Evolutionary conservation across 2,888 invertebrate genomes (phyloP), one percentile per base, ranked within the genome.

Genomic region (Saturnia japonica): DNA sequence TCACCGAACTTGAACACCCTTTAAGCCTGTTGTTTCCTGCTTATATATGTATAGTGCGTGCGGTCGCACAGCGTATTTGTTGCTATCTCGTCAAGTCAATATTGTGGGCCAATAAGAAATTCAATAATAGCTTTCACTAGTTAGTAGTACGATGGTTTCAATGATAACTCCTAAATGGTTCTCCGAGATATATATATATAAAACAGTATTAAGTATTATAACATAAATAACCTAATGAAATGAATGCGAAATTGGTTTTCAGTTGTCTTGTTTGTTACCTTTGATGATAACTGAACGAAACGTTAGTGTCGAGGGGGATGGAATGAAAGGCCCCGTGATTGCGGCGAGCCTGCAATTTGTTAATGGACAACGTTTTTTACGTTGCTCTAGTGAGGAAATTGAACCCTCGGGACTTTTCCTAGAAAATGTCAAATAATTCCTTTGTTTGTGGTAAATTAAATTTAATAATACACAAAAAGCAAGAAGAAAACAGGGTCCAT

Each of bases 231-330:
- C 22, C 22, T 45, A 68, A 28, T 28, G n/a, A 47, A 68, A 68
- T 47, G 12, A 68, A 67, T 47, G 47, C n/a, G 47, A 68, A 22
- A 28, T 43, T 34, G 19, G 70, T 72, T 51, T 69, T 40, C 64
- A 64, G 40, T 8, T 40, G 11, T 60, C 60, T 71, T 72, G 69
- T 73, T 74, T 73, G 71, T 67, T 72, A 28, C 68, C 77, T 80
- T 80, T 80, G 79, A 68, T 28, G 47, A n/a, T 43, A 67, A 45
- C 19, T 19, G 47, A 22, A 28, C 68, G 45, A 67, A 67, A 67
- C 45, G 67, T 16, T 67, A 67, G 67, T 64, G 64, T 40, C 64
- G 64, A n/a, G 8, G 64, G 54, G 68, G 68, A 47, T 68, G 73
- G 68, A 74, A 72, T 74, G 70, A 69, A 71, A 73, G 64, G 70